Conservation (phyloP, 2,113 vertebrate genomes). For the Cephalopterus ornatus region DNA sequence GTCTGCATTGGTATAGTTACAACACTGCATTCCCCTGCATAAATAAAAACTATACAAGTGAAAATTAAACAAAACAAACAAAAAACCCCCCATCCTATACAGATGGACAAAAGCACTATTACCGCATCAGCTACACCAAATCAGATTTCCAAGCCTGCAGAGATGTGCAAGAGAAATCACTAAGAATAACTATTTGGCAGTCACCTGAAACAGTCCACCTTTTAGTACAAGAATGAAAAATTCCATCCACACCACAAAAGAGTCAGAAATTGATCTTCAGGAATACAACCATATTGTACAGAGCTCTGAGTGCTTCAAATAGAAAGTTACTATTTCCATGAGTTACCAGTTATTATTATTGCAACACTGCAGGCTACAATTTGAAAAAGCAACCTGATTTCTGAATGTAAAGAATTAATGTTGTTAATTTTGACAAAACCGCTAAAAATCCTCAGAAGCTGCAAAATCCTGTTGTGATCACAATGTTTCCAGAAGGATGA, state of each 20-base stretch:
- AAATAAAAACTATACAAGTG: neutral
- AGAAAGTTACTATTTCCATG: neutral
- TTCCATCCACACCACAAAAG: neutral
- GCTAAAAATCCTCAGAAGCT: neutral
- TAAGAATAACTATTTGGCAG: neutral
- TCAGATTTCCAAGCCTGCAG: neutral
- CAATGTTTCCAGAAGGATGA: neutral
- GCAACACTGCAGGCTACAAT: neutral
- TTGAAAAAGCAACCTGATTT: neutral
- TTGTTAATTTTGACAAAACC: neutral
- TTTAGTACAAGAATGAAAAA: neutral
- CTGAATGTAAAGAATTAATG: neutral
- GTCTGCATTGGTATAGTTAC: neutral
- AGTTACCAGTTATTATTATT: neutral
- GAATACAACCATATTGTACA: neutral
- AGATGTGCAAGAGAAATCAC: neutral
- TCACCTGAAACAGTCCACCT: neutral
- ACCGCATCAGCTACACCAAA: neutral
- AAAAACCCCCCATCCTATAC: rapidly evolving
- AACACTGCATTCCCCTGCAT: neutral
- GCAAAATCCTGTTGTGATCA: neutral
- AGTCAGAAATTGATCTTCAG: neutral
- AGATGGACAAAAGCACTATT: neutral
- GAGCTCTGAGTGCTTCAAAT: neutral
- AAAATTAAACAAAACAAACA: neutral